Percentiles rank a stretch among this genome's conserved stretches.
Evolutionary conservation across 2,888 invertebrate genomes (phyloP).

Genomic region (Syrphus vitripennis): DNA sequence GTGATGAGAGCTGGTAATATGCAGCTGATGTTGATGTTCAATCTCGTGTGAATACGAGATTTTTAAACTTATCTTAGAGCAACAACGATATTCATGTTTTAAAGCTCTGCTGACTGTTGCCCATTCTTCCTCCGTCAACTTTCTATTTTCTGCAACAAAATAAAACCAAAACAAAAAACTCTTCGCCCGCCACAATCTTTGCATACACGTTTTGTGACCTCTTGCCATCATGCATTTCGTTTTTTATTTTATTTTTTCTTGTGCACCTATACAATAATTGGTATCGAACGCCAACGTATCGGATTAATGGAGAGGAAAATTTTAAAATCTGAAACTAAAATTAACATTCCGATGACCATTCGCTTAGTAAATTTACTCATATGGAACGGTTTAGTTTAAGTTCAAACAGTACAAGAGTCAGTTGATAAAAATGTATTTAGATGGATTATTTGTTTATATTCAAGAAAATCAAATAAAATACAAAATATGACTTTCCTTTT

Average conservation of each 20-base stretch:
- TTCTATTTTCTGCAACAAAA: slow-evolving; percentile 56
- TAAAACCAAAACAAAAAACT: slow-evolving; percentile 33
- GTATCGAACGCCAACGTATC: slow-evolving; percentile 3
- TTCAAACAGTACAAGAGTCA: no score
- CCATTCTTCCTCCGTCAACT: slow-evolving; percentile 54
- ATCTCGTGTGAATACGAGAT: slow-evolving; percentile 34
- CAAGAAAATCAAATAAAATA: no score
- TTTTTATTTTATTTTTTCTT: not conserved
- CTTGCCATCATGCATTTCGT: slow-evolving; percentile 42
- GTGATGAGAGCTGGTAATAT: slow-evolving; percentile 13
- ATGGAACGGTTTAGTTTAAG: not conserved
- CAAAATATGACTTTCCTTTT: no score
- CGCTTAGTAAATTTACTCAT: not conserved
- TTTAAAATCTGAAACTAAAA: not conserved
- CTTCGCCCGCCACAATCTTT: slow-evolving; percentile 22
- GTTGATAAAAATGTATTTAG: no score
- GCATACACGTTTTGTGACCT: slow-evolving; percentile 40
- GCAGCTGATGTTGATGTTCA: slow-evolving; percentile 33
- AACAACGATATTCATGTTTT: slow-evolving; percentile 39
- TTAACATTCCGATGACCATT: not conserved
- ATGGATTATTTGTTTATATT: no score
- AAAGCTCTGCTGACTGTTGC: slow-evolving; percentile 11
- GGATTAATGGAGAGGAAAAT: slow-evolving; percentile 13
- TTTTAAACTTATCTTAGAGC: slow-evolving; percentile 31
- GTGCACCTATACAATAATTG: not conserved